A percentile compares a stretch with the other conserved stretches of the same genome.
These are phyloP conservation scores for Sminthurinus aureus DNA, from an alignment of 2,888 invertebrate species.

Conservation along the genomic window DNA sequence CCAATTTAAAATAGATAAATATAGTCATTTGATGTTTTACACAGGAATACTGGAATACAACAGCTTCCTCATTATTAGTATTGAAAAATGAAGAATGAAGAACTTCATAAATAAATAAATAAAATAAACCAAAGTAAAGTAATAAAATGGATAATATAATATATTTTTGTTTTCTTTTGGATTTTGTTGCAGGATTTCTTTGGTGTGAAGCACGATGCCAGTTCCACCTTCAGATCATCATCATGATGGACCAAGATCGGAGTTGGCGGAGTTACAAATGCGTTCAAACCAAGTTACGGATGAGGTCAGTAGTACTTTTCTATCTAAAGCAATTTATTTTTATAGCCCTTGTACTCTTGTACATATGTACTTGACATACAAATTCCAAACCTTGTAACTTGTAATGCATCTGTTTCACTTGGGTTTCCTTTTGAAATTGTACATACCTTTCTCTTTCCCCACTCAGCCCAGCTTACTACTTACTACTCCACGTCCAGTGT, in stretches of 20 bases:
- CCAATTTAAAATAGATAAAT: too few relatives aligned
- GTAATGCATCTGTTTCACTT: not conserved
- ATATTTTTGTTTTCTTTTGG: not conserved
- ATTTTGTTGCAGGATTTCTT: not conserved
- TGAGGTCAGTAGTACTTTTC: constrained; percentile 60
- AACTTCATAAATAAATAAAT: too few relatives aligned
- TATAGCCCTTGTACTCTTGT: not conserved
- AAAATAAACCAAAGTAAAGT: too few relatives aligned
- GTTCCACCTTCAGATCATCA: constrained; percentile 52
- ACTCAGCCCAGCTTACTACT: not conserved
- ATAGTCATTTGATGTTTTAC: too few relatives aligned
- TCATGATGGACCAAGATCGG: constrained; percentile 59
- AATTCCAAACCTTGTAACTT: not conserved
- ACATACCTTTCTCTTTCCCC: not conserved
- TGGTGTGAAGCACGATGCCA: constrained; percentile 37
- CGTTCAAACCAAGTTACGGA: constrained; percentile 63
- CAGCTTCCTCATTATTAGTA: too few relatives aligned
- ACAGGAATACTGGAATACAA: too few relatives aligned
- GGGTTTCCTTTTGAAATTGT: not conserved
- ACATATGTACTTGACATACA: not conserved
- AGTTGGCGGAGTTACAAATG: constrained; percentile 63
- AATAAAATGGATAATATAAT: too few relatives aligned
- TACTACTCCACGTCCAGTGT: not conserved
- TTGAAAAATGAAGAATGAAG: too few relatives aligned
- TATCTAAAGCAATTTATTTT: not conserved